These are phyloP conservation scores for Adoxophyes honmai DNA, from an alignment of 1,140 invertebrate species.

Conservation along the genomic window DNA sequence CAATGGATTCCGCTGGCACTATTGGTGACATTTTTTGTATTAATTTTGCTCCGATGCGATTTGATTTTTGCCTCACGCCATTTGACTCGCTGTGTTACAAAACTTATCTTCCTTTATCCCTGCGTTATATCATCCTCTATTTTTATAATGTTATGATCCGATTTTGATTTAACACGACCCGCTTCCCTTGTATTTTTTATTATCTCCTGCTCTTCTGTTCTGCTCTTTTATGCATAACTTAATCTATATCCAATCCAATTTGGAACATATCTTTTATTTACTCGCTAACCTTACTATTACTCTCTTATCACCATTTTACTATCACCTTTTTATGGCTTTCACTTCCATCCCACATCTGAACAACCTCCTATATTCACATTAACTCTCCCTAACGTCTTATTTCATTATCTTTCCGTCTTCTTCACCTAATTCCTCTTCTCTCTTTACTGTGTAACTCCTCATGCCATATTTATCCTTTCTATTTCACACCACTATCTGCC, in stretches of 20 bases:
- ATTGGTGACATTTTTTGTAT: constrained; percentile 56
- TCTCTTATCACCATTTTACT: too few relatives aligned
- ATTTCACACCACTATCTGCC: not conserved
- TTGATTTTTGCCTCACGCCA: constrained; percentile 46
- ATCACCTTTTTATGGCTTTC: not conserved
- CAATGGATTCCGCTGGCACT: constrained; percentile 63
- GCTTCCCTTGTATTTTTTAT: not conserved
- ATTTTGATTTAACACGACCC: not conserved
- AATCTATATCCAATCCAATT: too few relatives aligned
- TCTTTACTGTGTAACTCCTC: not conserved
- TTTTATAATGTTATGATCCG: not conserved
- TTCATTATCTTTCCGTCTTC: not conserved
- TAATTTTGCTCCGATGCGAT: constrained; percentile 29
- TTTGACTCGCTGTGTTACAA: constrained; percentile 42
- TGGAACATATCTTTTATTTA: too few relatives aligned
- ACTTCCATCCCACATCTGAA: not conserved
- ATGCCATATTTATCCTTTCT: constrained; percentile 78
- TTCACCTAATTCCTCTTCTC: not conserved
- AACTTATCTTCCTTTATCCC: too few relatives aligned
- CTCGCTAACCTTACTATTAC: too few relatives aligned
- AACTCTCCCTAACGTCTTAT: not conserved
- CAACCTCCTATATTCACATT: not conserved
- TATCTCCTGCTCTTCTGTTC: not conserved
- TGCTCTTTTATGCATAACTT: not conserved
- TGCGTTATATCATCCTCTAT: not conserved